phyloP scores from a whole-genome alignment of 1,140 invertebrate genomes.

The Tribolium castaneum region DNA sequence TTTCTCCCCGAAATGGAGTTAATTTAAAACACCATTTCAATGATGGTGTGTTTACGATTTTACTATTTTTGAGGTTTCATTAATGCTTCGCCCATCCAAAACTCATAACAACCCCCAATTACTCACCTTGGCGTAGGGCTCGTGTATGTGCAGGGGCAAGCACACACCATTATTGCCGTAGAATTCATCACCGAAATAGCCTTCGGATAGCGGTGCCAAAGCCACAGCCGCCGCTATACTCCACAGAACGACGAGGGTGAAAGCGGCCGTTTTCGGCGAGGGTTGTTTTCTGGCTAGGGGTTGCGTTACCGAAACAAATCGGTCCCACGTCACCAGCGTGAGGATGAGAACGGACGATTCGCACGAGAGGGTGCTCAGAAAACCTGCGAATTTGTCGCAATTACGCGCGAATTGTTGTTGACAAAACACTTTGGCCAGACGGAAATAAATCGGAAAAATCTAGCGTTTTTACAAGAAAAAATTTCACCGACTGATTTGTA shows the following conservation, averaged over 20 bases:
- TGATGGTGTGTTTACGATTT: no score
- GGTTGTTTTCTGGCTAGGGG: conserved; percentile 66
- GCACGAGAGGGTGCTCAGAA: conserved; percentile 75
- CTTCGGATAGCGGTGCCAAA: conserved; percentile 65
- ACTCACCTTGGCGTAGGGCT: conserved; percentile 68
- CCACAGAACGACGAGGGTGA: conserved; percentile 69
- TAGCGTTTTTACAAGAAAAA: no score
- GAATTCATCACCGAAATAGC: conserved; percentile 69
- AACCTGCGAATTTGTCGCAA: conserved; percentile 63
- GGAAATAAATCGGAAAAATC: no score
- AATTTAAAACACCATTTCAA: no score
- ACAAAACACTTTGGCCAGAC: no score
- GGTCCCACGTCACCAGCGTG: conserved; percentile 73
- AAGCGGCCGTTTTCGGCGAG: conserved; percentile 60
- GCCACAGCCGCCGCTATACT: conserved; percentile 66
- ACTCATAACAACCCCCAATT: no score
- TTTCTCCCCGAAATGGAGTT: no score
- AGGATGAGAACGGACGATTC: conserved; percentile 75
- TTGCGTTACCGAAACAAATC: conserved; percentile 71
- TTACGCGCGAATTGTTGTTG: no score
- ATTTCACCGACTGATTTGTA: no score
- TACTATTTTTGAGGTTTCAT: no score
- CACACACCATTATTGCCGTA: conserved; percentile 74
- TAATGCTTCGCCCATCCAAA: no score
- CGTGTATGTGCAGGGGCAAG: conserved; percentile 73